Evolutionary conservation across 2,797 vertebrate species (phyloP), one percentile per base, ranked within the genome.

Genomic region (Eulemur albifrons): DNA sequence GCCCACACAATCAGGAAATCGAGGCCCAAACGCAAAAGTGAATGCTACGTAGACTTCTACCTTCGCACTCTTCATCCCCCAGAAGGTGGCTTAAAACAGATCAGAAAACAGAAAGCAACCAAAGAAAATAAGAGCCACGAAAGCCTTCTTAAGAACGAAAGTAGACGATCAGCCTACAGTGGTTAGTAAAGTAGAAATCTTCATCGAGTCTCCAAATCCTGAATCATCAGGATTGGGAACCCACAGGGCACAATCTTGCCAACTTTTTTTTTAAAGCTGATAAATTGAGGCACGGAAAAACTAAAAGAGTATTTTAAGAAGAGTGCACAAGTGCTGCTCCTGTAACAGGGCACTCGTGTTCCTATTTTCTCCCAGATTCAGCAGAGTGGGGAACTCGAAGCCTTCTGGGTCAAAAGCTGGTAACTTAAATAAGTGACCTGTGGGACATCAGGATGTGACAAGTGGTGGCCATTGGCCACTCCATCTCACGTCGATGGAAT

Each of bases 241-340:
- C 50, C 57, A 63, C 38, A 59, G 86, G 88, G 40, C 35, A 94
- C 25, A 13, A 73, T 38, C 67, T 69, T 54, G 15, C 59, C 50
- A 81, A 52, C 25, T 20, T 43, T 85, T 95, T 86, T 43, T 59
- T 75, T 61, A 15, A 89, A 77, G 75, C 32, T 91, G 79, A 76
- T 88, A 90, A 88, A 77, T 30, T 25, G 86, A 88, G 32, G 43
- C 88, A 79, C 32, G 32, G 67, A 90, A 92, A 95, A 96, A 63
- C 17, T 40, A 8, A 95, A 92, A 88, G 52, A 80, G 84, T 70
- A 61, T 84, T 81, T 76, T 65, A 27, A 77, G 92, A 94, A 45
- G 21, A 35, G 35, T 57, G 5, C 59, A 97, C 81, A 43, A 83
- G 87, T 50, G 63, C 15, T 12, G 21, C 52, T 82, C 69, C 61